Base-by-base conservation (phyloP, 2,797 vertebrate genomes). In the Moxostoma hubbsi region DNA sequence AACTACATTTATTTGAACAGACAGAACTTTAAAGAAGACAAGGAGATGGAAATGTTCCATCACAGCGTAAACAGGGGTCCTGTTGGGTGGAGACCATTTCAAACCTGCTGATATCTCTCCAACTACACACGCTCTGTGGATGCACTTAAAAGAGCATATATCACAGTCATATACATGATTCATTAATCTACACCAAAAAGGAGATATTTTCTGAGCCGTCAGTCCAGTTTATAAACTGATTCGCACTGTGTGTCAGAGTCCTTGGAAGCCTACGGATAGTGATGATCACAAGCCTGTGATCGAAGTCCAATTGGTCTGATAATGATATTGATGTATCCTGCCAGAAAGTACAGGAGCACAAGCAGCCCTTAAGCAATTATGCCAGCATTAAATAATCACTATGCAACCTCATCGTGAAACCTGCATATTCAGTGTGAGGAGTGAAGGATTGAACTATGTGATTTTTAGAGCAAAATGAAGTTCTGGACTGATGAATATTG, bases 81-180 rank as follows among this genome's bases (percentile, higher is more conserved):
- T 74, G 50, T 53, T 73, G 70, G 64, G 47, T 59, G 47, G 58
- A 70, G 45, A 46, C 58, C 70, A 50, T 82, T 71, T 83, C 43
- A 81, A 79, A 75, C 76, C 36, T 51, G 62, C 79, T 75, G 71
- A 5, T 54, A 55, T 50, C 79, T 51, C 10, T 45, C 63, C 58
- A 43, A 36, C 72, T 36, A 47, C 49, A 63, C 47, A 80, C 15
- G 45, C 73, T 67, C 45, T 64, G 53, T 62, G 58, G 64, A 84
- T 73, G 61, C 55, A 80, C 85, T 87, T 90, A 82, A 89, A 92
- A 92, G 86, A 88, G 86, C 83, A 88, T 88, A 84, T 90, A 80
- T 85, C 75, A 82, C 81, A 80, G 86, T 83, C 88, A 86, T 85
- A 83, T 88, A 77, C 82, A 90, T 89, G 85, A 90, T 89, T 89